A percentile compares a stretch with the other conserved stretches of the same genome.
Conservation (phyloP, 2,113 vertebrate species). For the Pelvicachromis taeniatus region DNA sequence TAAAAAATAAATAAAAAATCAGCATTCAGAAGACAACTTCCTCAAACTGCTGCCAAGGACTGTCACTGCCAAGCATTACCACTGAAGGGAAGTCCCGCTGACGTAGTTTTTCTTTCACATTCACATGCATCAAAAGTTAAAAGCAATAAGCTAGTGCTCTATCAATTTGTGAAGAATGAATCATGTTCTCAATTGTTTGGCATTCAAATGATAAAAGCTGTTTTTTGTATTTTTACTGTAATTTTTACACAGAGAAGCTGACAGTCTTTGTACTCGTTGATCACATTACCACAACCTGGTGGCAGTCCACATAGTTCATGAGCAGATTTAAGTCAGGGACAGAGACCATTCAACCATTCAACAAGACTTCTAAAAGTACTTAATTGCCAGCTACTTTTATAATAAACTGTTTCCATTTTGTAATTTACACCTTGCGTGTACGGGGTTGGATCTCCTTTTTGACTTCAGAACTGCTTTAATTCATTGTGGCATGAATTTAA, state of each 20-base stretch:
- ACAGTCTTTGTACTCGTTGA: background rate
- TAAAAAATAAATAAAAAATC: background rate
- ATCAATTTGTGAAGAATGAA: background rate
- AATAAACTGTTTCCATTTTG: background rate
- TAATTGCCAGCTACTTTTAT: background rate
- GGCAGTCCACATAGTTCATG: background rate
- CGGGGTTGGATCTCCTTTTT: too few relatives aligned
- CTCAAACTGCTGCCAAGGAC: background rate
- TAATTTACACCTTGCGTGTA: too few relatives aligned
- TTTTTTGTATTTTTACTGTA: background rate
- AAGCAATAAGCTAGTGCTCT: background rate
- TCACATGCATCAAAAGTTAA: background rate
- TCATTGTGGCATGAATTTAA: too few relatives aligned
- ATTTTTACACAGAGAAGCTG: background rate
- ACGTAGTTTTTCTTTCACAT: conserved; percentile 48
- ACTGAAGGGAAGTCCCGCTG: conserved; percentile 8
- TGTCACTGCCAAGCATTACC: background rate
- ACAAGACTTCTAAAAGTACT: background rate
- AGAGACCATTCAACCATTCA: background rate
- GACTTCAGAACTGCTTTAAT: too few relatives aligned
- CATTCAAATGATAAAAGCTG: background rate
- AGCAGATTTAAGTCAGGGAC: background rate
- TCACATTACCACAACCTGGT: background rate
- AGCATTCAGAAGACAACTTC: background rate
- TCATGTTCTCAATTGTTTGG: background rate